Evolutionary conservation across 2,113 vertebrate species (phyloP).

Genomic region (Etheostoma spectabile): DNA sequence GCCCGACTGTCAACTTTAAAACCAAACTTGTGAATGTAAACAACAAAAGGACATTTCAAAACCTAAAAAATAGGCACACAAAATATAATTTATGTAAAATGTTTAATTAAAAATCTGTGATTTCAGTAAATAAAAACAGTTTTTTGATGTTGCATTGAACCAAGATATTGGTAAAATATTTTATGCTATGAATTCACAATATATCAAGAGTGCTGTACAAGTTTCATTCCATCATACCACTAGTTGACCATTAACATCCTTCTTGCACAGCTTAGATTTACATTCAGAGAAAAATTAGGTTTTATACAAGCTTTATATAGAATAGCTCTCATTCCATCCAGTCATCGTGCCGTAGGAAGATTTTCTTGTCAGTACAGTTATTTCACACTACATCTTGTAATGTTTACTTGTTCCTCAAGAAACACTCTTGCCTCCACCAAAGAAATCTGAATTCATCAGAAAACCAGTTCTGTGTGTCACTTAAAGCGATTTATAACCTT

Average conservation of each 20-base stretch:
- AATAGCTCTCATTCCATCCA: slow-evolving; percentile 37
- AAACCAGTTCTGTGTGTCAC: not conserved
- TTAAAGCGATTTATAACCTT: not conserved
- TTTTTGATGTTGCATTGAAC: not conserved
- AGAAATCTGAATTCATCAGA: slow-evolving; percentile 10
- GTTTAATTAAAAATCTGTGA: slow-evolving; percentile 64
- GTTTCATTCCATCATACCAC: not conserved
- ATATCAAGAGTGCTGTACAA: slow-evolving; percentile 24
- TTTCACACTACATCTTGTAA: not conserved
- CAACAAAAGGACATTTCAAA: not conserved
- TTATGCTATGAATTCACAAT: slow-evolving; percentile 44
- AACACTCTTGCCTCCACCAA: slow-evolving; percentile 1
- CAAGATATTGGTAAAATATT: not conserved
- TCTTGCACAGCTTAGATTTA: slow-evolving; percentile 9
- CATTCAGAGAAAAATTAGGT: slow-evolving; percentile 12
- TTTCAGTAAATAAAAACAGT: slow-evolving; percentile 33
- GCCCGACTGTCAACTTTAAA: not conserved
- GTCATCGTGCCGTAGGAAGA: not conserved
- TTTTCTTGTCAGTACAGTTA: not conserved
- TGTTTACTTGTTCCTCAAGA: slow-evolving; percentile 14
- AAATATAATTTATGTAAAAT: not conserved
- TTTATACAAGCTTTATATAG: slow-evolving; percentile 23
- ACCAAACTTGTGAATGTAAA: not conserved
- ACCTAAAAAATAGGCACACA: slow-evolving; percentile 4
- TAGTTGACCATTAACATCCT: not conserved